A percentile compares a stretch with the other conserved stretches of the same genome.
Evolutionary conservation across 2,797 vertebrate genomes (phyloP).

Genomic region (Petrocephalus schoutedeni): DNA sequence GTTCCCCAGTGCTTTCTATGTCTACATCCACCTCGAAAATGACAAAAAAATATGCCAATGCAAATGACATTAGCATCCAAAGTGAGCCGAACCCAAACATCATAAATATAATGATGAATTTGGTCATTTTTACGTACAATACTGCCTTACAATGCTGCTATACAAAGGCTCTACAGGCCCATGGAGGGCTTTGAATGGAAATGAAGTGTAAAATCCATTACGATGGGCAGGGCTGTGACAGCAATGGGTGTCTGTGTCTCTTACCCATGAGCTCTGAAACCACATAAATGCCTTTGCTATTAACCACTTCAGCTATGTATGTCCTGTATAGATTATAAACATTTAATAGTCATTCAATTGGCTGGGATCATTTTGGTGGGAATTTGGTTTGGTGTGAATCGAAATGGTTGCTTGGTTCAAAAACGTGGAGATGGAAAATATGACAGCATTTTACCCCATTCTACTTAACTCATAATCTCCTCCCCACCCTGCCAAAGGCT

Average conservation of each 20-base stretch:
- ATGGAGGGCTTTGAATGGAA: slow-evolving; percentile 27
- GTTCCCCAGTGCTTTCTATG: background rate
- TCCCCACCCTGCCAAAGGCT: slow-evolving; percentile 33
- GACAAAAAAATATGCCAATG: background rate
- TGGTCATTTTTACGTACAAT: background rate
- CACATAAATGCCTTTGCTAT: background rate
- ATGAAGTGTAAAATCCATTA: slow-evolving; percentile 30
- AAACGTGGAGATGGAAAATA: slow-evolving; percentile 22
- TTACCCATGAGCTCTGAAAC: background rate
- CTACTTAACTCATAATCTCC: slow-evolving; percentile 33
- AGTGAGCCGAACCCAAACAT: background rate
- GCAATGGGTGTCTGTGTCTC: slow-evolving; percentile 6
- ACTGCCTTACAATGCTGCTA: background rate
- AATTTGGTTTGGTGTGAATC: background rate
- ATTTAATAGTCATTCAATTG: slow-evolving; percentile 10
- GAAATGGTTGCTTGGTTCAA: slow-evolving; percentile 10
- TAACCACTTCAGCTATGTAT: background rate
- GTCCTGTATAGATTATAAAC: background rate
- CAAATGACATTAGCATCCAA: background rate
- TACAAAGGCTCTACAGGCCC: slow-evolving; percentile 14
- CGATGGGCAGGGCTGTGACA: slow-evolving; percentile 12
- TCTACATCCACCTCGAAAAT: background rate
- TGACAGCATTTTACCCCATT: background rate
- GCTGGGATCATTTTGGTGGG: background rate
- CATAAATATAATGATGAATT: slow-evolving; percentile 5